Conservation (phyloP, 2,113 vertebrate genomes). For the Gymnogyps californianus region DNA sequence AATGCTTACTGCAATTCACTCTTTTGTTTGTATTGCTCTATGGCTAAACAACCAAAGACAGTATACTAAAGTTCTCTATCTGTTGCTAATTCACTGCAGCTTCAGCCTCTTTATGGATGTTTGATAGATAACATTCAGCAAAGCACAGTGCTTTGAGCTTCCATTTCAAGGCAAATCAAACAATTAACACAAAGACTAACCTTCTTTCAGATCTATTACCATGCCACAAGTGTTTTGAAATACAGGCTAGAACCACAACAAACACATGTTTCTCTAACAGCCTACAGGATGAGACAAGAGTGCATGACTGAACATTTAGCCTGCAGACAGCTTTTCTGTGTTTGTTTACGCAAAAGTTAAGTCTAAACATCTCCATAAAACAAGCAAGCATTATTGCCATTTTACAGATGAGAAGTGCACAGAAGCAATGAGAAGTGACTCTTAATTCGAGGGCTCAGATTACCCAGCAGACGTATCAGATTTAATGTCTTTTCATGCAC, state of each 20-base stretch:
- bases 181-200: not conserved
- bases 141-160: not conserved
- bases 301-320: not conserved
- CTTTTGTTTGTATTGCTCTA: not conserved
- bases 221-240: not conserved
- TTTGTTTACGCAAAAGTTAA: not conserved
- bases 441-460: not conserved
- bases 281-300: not conserved
- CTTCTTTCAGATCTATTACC: not conserved
- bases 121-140: not conserved
- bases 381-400: not conserved
- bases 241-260: conserved; percentile 16
- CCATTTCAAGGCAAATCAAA: not conserved
- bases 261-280: not conserved
- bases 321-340: not conserved
- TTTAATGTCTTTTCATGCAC: not conserved
- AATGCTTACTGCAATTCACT: not conserved
- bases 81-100: not conserved
- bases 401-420: not conserved
- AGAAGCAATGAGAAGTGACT: not conserved
- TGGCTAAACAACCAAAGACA: not conserved
- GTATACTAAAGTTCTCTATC: not conserved
- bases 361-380: not conserved
- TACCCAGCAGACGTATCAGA: not conserved
- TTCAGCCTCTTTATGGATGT: not conserved